Conservation (phyloP, 2,113 vertebrate genomes). For the Stigmatopora argus region DNA sequence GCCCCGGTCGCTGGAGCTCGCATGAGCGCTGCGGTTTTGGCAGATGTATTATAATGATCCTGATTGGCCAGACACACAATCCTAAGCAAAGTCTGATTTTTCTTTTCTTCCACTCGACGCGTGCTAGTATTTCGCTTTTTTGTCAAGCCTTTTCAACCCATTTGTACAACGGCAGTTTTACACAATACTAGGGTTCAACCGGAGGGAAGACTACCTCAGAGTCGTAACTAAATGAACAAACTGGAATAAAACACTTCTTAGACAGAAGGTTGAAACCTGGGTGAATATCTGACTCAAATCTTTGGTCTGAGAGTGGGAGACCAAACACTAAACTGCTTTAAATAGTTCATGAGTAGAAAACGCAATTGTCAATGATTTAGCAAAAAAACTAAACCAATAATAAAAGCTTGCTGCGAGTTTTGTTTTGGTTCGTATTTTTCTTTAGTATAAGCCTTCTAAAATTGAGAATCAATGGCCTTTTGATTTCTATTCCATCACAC, state of each 20-base stretch:
- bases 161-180: neutral
- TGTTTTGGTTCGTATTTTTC: no score
- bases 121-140: slow-evolving; percentile 37
- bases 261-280: neutral
- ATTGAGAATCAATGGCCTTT: no score
- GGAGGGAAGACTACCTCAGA: neutral
- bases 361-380: no score
- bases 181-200: neutral
- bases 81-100: slow-evolving; percentile 44
- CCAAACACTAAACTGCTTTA: no score
- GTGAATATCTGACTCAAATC: neutral
- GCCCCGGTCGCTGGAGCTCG: slow-evolving; percentile 7
- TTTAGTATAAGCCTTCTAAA: no score
- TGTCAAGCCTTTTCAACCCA: neutral
- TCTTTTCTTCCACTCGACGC: slow-evolving; percentile 11
- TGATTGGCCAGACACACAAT: slow-evolving; percentile 35
- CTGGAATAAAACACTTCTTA: neutral
- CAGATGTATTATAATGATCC: slow-evolving; percentile 32
- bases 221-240: neutral
- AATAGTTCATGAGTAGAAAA: no score
- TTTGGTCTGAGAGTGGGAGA: neutral
- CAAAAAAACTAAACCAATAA: no score
- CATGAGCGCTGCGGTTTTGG: slow-evolving; percentile 34
- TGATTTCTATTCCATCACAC: no score
- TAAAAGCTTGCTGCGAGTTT: no score